Evolutionary conservation across 1,140 invertebrate genomes (phyloP).

Genomic region (Kradibia gibbosae): DNA sequence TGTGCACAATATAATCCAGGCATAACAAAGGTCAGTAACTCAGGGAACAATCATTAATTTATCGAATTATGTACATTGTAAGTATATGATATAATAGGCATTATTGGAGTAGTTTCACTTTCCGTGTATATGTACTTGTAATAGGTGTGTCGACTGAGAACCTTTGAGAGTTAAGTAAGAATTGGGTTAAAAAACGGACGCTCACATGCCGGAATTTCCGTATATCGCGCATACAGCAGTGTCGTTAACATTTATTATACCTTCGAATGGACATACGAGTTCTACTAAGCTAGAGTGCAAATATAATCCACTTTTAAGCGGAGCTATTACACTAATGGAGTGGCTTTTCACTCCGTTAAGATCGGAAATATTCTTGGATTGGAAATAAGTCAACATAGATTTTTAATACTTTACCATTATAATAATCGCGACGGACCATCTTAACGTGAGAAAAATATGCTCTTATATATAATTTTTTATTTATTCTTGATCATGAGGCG

Average conservation of each 20-base stretch:
- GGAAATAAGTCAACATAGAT: not conserved
- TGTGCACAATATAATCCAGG: not conserved
- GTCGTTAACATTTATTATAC: constrained; percentile 10
- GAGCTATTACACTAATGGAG: not conserved
- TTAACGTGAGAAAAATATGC: not conserved
- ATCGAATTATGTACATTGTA: constrained; percentile 8
- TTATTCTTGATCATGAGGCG: not conserved
- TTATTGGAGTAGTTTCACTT: not conserved
- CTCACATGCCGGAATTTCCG: constrained; percentile 29
- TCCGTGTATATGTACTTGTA: not conserved
- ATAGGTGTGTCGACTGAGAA: not conserved
- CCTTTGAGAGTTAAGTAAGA: not conserved
- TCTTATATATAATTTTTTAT: not conserved
- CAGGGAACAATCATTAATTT: constrained; percentile 39
- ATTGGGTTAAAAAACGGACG: constrained; percentile 21
- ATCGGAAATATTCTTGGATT: not conserved
- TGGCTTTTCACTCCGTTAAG: not conserved
- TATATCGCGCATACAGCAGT: constrained; percentile 15
- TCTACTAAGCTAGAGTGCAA: not conserved
- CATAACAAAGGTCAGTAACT: constrained; percentile 52
- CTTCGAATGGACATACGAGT: not conserved
- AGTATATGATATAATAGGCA: not conserved
- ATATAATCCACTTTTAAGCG: not conserved
- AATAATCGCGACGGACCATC: not conserved
- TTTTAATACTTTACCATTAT: not conserved